A percentile compares a stretch with the other conserved stretches of the same genome.
These are phyloP conservation scores for Zoroaster sp. DNA, from an alignment of 53 echinoderm and acorn worm species.

Conservation along the genomic window DNA sequence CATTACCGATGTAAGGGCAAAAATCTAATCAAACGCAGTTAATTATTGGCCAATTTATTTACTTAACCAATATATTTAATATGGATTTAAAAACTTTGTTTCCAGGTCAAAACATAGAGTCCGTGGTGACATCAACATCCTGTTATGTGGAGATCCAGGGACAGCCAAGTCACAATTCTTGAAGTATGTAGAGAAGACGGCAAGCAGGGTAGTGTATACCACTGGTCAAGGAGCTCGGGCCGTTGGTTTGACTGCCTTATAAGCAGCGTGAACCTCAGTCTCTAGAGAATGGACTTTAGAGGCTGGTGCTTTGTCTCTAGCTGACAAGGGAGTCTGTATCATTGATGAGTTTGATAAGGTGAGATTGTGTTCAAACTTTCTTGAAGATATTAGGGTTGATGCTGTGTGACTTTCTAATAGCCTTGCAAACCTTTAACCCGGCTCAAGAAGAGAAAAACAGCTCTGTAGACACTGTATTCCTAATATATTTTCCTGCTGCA, in stretches of 20 bases:
- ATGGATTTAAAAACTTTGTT: too few relatives aligned
- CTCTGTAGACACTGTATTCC: too few relatives aligned
- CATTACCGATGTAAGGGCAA: too few relatives aligned
- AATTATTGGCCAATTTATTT: too few relatives aligned
- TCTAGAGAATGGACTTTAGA: slow-evolving; percentile 99
- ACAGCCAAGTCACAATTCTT: slow-evolving; percentile 99
- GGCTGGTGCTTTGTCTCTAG: slow-evolving; percentile 93
- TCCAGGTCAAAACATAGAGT: slow-evolving; percentile 99
- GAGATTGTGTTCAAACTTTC: too few relatives aligned
- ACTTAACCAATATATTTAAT: too few relatives aligned
- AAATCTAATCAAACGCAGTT: too few relatives aligned
- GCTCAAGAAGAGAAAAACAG: too few relatives aligned
- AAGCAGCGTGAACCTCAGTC: slow-evolving; percentile 92
- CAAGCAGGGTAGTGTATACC: slow-evolving; percentile 92
- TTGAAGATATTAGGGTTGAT: too few relatives aligned
- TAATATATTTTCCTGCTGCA: too few relatives aligned
- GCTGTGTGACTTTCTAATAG: too few relatives aligned
- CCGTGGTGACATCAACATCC: slow-evolving; percentile 96
- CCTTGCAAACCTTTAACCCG: too few relatives aligned
- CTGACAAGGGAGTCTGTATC: slow-evolving; percentile 95
- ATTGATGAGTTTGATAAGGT: slow-evolving; percentile 99
- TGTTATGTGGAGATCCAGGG: slow-evolving; percentile 94
- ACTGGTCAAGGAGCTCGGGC: slow-evolving; percentile 98
- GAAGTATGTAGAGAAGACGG: slow-evolving; percentile 97
- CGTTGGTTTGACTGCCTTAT: slow-evolving; percentile 97